Base-by-base conservation (phyloP, 2,797 vertebrate genomes). In the Miichthys miiuy region DNA sequence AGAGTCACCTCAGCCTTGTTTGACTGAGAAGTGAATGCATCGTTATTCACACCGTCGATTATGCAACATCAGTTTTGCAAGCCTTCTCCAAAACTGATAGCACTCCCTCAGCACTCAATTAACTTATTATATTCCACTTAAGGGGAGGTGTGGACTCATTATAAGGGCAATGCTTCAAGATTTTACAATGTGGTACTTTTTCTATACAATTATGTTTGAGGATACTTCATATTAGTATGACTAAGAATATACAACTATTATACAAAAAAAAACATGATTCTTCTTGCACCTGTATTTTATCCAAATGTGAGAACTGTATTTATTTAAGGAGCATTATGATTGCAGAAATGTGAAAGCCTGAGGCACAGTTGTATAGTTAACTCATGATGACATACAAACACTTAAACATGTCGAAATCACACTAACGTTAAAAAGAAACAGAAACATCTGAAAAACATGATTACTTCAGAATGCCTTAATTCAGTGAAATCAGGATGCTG, bases 281-380 rank as follows among this genome's bases (percentile, higher is more conserved):
- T 20, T 38, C 14, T 50, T 5, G 16, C 6, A 14, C 14, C 20
- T 51, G 11, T 14, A 9, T 38, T 38, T 38, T 9, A 38, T 38
- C 8, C 8, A 38, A 38, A 38, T 38, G 8, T 38, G 34, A 2
- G 16, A 25, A 27, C 25, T 27, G 23, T 44, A 9, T 44, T 54
- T 25, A 52, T 34, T 8, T 34, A 38, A 9, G 34, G 27, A 48
- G 20, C 25, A n/a, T 44, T 54, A 1, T 42, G 8, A 17, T 67
- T 6, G 80, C 80, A 79, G 81, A 88, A 55, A 21, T 25, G 41
- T 41, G 13, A 62, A 62, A 62, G 78, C 86, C 75, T 74, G 74
- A 86, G 64, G 62, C 46, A 52, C 21, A 56, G 25, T 56, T 56
- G 25, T 27, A 17, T 17, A 27, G 52, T 55, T 14, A 44, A 44